Evolutionary conservation across 2,888 invertebrate species (phyloP).

Genomic region (Phyllotreta cruciferae): DNA sequence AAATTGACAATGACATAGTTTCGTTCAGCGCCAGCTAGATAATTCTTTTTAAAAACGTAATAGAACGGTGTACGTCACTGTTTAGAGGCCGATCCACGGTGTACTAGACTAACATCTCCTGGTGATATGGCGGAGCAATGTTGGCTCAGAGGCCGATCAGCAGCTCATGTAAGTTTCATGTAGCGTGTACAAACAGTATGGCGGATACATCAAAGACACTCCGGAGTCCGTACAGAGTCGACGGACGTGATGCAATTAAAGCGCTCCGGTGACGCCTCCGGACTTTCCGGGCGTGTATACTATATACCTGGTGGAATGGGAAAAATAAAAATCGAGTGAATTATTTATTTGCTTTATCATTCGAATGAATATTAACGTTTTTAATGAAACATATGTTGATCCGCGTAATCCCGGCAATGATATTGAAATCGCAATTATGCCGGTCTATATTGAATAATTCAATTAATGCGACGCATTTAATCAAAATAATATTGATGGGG

Average conservation of each 20-base stretch:
- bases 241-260: conserved; percentile 57
- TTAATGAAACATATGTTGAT: conserved; percentile 52
- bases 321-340: no score
- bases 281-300: conserved; percentile 38
- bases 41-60: no score
- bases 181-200: conserved; percentile 58
- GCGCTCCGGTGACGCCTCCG: conserved; percentile 29
- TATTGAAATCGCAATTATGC: conserved; percentile 32
- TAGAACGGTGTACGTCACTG: no score
- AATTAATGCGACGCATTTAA: conserved; percentile 35
- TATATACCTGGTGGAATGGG: no score
- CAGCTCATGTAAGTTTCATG: conserved; percentile 60
- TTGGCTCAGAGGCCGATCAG: conserved; percentile 52
- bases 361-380: conserved; percentile 46
- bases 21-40: no score
- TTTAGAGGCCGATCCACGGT: no score
- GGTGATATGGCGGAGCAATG: conserved; percentile 47
- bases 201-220: conserved; percentile 60
- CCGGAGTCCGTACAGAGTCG: conserved; percentile 50
- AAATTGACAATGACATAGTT: no score
- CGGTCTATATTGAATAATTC: conserved; percentile 29
- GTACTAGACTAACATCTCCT: conserved; percentile 31
- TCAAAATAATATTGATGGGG: conserved; percentile 28
- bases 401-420: conserved; percentile 33
- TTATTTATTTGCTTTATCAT: no score